Conservation (phyloP, 2,888 invertebrate species). For the Phorcus lineatus region DNA sequence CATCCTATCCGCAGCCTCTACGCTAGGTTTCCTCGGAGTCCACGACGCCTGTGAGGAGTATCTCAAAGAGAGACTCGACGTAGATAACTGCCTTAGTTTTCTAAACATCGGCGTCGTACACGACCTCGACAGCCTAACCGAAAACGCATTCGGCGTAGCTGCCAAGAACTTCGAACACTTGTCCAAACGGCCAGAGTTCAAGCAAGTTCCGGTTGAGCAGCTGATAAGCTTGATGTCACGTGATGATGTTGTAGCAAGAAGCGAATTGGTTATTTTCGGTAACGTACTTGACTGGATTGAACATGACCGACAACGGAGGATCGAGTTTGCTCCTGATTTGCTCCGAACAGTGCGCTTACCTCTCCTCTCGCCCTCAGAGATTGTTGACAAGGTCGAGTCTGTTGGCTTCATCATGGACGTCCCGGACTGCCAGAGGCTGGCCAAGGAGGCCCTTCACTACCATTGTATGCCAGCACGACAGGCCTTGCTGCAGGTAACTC, state of each 20-base stretch:
- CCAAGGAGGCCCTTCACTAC: constrained; percentile 65
- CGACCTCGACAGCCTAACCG: constrained; percentile 42
- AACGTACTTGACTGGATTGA: constrained; percentile 56
- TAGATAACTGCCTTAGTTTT: constrained; percentile 56
- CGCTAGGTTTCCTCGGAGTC: constrained; percentile 51
- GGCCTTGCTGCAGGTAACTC: constrained; percentile 57
- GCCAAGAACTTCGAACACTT: constrained; percentile 53
- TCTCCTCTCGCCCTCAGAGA: constrained; percentile 52
- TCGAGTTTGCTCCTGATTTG: constrained; percentile 48
- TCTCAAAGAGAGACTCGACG: constrained; percentile 46
- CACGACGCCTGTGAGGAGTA: constrained; percentile 58
- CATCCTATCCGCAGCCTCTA: constrained; percentile 47
- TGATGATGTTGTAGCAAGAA: constrained; percentile 46
- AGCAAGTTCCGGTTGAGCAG: constrained; percentile 49
- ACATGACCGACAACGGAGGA: constrained; percentile 42
- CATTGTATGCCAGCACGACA: constrained; percentile 64
- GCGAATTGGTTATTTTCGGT: constrained; percentile 58
- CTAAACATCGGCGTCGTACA: constrained; percentile 52
- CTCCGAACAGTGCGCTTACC: constrained; percentile 58
- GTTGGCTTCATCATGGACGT: constrained; percentile 55
- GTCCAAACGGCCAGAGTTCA: constrained; percentile 46
- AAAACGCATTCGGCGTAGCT: constrained; percentile 46
- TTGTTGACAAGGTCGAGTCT: constrained; percentile 63
- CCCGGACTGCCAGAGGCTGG: constrained; percentile 60
- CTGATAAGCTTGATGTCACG: constrained; percentile 47